Percentiles rank a stretch among this genome's conserved stretches.
Conservation (phyloP, 1,140 invertebrate genomes). For the Temnothorax longispinosus region DNA sequence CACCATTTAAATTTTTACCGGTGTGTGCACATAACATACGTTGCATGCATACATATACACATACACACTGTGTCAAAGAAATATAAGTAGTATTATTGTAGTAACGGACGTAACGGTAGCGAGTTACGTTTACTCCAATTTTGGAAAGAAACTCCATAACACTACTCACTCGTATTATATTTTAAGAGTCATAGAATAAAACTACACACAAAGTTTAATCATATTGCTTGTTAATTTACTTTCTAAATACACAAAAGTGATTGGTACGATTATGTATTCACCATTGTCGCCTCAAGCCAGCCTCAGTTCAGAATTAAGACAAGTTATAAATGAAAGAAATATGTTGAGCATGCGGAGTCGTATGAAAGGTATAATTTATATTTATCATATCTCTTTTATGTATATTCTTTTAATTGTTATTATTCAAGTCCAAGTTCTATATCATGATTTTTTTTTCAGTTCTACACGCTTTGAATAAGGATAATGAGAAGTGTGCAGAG, state of each 20-base stretch:
- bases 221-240: neutral
- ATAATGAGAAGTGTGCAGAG: slow-evolving; percentile 82
- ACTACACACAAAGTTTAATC: too few relatives aligned
- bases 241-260: neutral
- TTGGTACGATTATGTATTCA: slow-evolving; percentile 76
- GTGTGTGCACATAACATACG: too few relatives aligned
- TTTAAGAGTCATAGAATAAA: neutral
- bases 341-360: slow-evolving; percentile 88
- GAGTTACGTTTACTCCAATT: neutral
- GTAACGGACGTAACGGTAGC: neutral
- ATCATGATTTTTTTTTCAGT: slow-evolving; percentile 79
- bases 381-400: slow-evolving; percentile 29
- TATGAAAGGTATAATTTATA: slow-evolving; percentile 85
- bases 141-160: neutral
- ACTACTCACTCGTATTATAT: neutral
- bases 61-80: neutral
- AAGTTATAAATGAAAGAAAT: slow-evolving; percentile 88
- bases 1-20: slow-evolving; percentile 11
- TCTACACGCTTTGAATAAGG: slow-evolving; percentile 85
- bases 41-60: too few relatives aligned
- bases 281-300: slow-evolving; percentile 85
- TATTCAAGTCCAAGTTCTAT: neutral
- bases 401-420: neutral
- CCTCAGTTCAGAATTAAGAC: slow-evolving; percentile 87
- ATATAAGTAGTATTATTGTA: too few relatives aligned